These are phyloP conservation scores for Bos indicus DNA, from an alignment of 2,113 vertebrate species.

Conservation along the genomic window DNA sequence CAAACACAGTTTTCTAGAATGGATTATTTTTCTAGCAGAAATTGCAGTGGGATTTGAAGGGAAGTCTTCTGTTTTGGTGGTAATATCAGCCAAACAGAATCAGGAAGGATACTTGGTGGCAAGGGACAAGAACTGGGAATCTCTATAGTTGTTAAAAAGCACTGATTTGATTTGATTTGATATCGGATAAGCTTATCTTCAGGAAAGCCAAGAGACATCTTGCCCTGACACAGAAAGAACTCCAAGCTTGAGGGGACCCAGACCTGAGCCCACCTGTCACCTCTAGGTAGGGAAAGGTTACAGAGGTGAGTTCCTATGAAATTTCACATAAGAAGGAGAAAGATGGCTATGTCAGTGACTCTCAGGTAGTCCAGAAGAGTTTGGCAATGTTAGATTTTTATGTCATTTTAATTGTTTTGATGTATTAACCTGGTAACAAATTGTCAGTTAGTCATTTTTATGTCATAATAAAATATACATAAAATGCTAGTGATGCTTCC, in stretches of 20 bases:
- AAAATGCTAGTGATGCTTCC: conserved; percentile 52
- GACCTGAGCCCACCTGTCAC: background rate
- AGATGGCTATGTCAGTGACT: background rate
- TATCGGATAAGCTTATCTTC: background rate
- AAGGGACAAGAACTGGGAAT: background rate
- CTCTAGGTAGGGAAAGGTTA: background rate
- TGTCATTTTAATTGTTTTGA: conserved; percentile 63
- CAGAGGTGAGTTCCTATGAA: background rate
- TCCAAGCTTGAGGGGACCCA: background rate
- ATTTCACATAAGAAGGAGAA: background rate
- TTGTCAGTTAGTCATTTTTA: conserved; percentile 55
- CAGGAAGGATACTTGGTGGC: background rate
- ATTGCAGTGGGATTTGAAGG: background rate
- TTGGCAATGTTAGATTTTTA: conserved; percentile 55
- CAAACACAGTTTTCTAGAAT: background rate
- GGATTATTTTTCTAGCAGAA: conserved; percentile 11
- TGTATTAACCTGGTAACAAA: conserved; percentile 51
- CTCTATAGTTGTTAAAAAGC: background rate
- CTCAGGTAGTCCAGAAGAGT: background rate
- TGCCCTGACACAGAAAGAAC: background rate
- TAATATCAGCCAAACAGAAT: background rate
- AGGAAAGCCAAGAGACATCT: conserved; percentile 3
- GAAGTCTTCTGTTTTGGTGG: background rate
- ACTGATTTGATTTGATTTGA: background rate
- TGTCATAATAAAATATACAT: conserved; percentile 48